Evolutionary conservation across 1,140 invertebrate genomes (phyloP).

Genomic region (Yoshiicerus persimilis): DNA sequence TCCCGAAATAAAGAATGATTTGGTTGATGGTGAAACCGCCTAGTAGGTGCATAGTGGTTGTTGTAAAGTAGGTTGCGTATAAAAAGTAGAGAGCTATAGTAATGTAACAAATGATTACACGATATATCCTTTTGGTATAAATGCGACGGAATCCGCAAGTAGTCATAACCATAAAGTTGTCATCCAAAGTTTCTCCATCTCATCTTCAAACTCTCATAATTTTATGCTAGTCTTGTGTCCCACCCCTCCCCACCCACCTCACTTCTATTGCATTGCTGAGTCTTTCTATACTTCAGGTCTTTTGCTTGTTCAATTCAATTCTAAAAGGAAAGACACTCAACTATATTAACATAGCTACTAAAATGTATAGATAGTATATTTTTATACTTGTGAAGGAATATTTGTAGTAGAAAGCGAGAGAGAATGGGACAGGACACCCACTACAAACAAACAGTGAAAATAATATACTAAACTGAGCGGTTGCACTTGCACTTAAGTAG

Average conservation of each 20-base stretch:
- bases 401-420: neutral
- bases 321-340: neutral
- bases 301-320: neutral
- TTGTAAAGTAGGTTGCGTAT: neutral
- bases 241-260: neutral
- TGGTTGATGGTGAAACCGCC: neutral
- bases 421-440: neutral
- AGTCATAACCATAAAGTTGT: constrained; percentile 47
- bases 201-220: constrained; percentile 41
- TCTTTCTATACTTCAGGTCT: neutral
- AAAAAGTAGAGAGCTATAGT: neutral
- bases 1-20: neutral
- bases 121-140: constrained; percentile 12
- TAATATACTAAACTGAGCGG: neutral
- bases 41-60: neutral
- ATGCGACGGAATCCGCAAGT: constrained; percentile 41
- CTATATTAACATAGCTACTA: neutral
- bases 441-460: neutral
- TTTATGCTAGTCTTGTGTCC: constrained; percentile 28
- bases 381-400: too few species aligned
- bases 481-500: neutral
- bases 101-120: constrained; percentile 28
- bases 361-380: neutral
- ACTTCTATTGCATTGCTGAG: neutral
- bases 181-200: constrained; percentile 35